Evolutionary conservation across 2,888 invertebrate genomes (phyloP).

Genomic region (Pogonocherus hispidulus): DNA sequence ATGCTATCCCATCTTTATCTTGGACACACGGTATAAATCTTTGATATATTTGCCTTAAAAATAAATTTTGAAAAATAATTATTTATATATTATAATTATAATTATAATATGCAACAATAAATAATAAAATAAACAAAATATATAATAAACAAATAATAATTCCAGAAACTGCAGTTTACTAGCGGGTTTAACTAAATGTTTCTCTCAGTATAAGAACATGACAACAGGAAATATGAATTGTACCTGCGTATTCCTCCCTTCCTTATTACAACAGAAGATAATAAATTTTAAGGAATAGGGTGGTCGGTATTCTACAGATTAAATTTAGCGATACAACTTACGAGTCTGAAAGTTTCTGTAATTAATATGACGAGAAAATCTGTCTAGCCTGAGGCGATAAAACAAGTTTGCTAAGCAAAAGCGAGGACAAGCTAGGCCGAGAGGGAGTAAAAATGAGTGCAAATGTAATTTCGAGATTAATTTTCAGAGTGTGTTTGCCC

Average conservation of each 20-base stretch:
- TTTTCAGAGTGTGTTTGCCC: slow-evolving; percentile 61
- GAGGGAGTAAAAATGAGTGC: slow-evolving; percentile 70
- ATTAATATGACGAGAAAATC: slow-evolving; percentile 61
- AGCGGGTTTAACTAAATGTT: too few relatives aligned
- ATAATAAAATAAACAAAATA: too few relatives aligned
- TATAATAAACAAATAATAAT: too few relatives aligned
- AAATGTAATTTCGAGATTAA: slow-evolving; percentile 76
- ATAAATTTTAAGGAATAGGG: slow-evolving; percentile 27
- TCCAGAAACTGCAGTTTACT: too few relatives aligned
- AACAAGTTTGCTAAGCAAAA: slow-evolving; percentile 57
- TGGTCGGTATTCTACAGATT: slow-evolving; percentile 39
- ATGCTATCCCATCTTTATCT: too few relatives aligned
- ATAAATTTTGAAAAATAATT: too few relatives aligned
- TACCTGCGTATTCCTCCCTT: background rate
- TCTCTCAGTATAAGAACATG: too few relatives aligned
- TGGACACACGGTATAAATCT: too few relatives aligned
- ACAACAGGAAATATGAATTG: background rate
- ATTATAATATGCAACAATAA: too few relatives aligned
- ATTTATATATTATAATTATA: too few relatives aligned
- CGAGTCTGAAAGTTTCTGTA: slow-evolving; percentile 55
- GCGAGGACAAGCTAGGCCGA: slow-evolving; percentile 58
- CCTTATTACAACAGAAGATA: slow-evolving; percentile 4
- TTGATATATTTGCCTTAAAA: too few relatives aligned
- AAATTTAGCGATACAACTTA: slow-evolving; percentile 37
- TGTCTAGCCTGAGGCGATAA: slow-evolving; percentile 56